phyloP scores from a whole-genome alignment of 2,113 vertebrate genomes.

The Deroptyus accipitrinus region DNA sequence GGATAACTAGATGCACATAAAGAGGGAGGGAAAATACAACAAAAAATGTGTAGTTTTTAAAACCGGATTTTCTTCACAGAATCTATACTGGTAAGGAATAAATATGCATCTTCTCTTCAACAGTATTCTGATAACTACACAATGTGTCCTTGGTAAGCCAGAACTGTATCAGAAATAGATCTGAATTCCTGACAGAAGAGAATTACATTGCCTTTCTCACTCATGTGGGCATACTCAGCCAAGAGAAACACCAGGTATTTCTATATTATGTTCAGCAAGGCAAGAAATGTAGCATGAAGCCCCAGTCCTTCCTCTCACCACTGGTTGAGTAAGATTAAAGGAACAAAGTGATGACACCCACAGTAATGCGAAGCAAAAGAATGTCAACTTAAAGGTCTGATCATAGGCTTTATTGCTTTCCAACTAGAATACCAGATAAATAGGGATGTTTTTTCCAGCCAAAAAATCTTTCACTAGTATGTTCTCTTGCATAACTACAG shows the following conservation, averaged over 20 bases:
- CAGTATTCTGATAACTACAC: not conserved
- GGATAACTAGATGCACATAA: not conserved
- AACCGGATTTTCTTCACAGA: not conserved
- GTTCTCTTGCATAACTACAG: not conserved
- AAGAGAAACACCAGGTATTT: constrained; percentile 2
- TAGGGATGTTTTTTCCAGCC: not conserved
- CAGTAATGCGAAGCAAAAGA: not conserved
- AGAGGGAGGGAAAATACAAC: not conserved
- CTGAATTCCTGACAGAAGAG: not conserved
- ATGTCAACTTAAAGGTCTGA: not conserved
- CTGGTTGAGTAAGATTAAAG: not conserved
- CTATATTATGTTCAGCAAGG: not conserved
- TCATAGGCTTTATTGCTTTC: not conserved
- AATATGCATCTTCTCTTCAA: not conserved
- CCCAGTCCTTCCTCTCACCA: not conserved
- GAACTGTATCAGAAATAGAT: not conserved
- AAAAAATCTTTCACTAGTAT: constrained; percentile 29
- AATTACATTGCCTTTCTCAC: not conserved
- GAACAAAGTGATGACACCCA: not conserved
- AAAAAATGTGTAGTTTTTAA: not conserved
- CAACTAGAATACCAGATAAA: not conserved
- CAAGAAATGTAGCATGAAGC: not conserved
- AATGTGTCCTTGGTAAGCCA: not conserved
- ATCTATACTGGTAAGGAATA: not conserved
- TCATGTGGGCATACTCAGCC: not conserved